Evolutionary conservation across 2,113 vertebrate genomes (phyloP).

Genomic region (Leucopsar rothschildi): DNA sequence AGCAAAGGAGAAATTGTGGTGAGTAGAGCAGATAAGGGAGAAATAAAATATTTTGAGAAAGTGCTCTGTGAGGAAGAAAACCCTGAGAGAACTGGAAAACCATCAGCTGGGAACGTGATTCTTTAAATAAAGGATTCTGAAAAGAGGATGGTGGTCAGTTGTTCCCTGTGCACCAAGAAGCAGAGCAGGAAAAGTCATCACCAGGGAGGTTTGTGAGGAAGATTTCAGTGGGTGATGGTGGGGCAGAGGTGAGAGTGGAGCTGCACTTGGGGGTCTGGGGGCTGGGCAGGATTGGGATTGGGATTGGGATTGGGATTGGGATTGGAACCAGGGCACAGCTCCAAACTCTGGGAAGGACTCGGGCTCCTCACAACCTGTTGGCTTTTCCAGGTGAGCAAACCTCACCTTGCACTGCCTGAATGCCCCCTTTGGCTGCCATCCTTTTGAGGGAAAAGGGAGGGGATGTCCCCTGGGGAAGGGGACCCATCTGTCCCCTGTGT

Average conservation of each 20-base stretch:
- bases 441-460: no score
- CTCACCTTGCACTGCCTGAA: neutral
- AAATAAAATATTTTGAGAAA: neutral
- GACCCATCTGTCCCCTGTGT: rapidly evolving
- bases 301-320: neutral
- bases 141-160: neutral
- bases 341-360: neutral
- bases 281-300: neutral
- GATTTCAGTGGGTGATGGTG: neutral
- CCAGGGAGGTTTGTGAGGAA: neutral
- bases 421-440: neutral
- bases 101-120: neutral
- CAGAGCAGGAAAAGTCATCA: neutral
- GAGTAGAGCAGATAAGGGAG: neutral
- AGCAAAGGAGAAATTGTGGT: neutral
- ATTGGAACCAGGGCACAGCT: neutral
- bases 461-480: neutral
- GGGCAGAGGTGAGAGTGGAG: neutral
- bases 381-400: neutral
- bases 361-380: neutral
- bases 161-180: neutral
- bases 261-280: neutral
- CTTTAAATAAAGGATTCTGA: neutral
- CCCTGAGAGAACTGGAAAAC: neutral
- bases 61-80: neutral